Evolutionary conservation across 2,797 vertebrate genomes (phyloP), one percentile per base, ranked within the genome.

Genomic region (Nannoperca obscura): DNA sequence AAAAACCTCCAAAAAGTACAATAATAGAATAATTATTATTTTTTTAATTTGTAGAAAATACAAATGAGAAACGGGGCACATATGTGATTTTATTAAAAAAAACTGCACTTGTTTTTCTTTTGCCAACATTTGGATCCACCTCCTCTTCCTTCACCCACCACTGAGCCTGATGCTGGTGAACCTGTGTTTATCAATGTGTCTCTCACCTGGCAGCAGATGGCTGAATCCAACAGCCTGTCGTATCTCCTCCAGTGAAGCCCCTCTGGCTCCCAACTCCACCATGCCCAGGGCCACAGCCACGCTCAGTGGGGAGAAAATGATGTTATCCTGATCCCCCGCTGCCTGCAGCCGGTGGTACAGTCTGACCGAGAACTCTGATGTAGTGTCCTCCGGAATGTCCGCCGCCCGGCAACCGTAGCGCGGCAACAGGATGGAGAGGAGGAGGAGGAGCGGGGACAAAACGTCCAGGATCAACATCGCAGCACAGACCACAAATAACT

Each of bases 231-330:
- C 87, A 6, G 95, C 92, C 84, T 96, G 97, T 58, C 96, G 94
- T 71, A 99, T 98, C 94, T 99, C 96, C 74, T 97, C 96, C 87
- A 97, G 87, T 4, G 97, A 97, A 30, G 95, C 92, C 3, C 97
- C 98, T 12, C 95, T 94, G 70, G 98, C 96, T 40, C 97, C 98
- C 50, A 99, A 95, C 90, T 99, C 97, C 93, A 99, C 95, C 96
- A 99, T 97, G 52, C 98, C 97, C 90, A 99, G 94, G 13, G 96
- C 96, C 63, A 98, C 89, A 3, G 96, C 93, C 60, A 99, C 94
- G 30, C 97, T 98, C 86, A 99, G 78, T 0, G 98, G 98, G 73
- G 97, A 99, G 89, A 98, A 99, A 50, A 99, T 92, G 63, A 99
- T 98, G 87, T 99, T 99, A 75, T 98, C 97, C 87, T 99, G 97